Conservation (phyloP, 2,113 vertebrate genomes). For the Helogale parvula region DNA sequence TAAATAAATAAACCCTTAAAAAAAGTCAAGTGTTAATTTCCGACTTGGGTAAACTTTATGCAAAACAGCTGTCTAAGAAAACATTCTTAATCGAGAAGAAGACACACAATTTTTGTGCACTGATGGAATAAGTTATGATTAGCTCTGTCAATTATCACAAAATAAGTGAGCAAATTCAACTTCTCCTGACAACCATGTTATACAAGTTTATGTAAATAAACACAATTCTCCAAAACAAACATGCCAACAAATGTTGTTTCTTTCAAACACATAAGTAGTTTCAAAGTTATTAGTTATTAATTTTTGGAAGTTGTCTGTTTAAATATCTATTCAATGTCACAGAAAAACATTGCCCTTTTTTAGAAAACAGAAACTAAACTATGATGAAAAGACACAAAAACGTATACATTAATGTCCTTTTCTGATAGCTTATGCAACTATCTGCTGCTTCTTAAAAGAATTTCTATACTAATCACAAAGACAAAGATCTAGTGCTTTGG, state of each 20-base stretch:
- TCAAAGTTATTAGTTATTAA: neutral
- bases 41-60: neutral
- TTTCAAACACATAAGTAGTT: neutral
- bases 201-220: neutral
- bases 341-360: neutral
- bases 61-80: neutral
- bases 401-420: neutral
- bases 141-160: neutral
- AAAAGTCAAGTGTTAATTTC: neutral
- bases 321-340: neutral
- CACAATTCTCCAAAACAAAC: neutral
- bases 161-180: constrained; percentile 22
- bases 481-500: neutral
- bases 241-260: neutral
- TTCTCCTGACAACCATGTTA: neutral
- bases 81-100: neutral
- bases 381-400: neutral
- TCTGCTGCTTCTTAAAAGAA: neutral
- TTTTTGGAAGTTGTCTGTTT: neutral
- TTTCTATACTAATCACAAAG: neutral
- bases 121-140: neutral
- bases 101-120: neutral
- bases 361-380: neutral
- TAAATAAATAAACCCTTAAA: no score
- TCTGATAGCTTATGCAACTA: constrained; percentile 25